A percentile compares a stretch with the other conserved stretches of the same genome.
These are phyloP conservation scores for Mobula birostris DNA, from an alignment of 2,113 vertebrate genomes.

Conservation along the genomic window DNA sequence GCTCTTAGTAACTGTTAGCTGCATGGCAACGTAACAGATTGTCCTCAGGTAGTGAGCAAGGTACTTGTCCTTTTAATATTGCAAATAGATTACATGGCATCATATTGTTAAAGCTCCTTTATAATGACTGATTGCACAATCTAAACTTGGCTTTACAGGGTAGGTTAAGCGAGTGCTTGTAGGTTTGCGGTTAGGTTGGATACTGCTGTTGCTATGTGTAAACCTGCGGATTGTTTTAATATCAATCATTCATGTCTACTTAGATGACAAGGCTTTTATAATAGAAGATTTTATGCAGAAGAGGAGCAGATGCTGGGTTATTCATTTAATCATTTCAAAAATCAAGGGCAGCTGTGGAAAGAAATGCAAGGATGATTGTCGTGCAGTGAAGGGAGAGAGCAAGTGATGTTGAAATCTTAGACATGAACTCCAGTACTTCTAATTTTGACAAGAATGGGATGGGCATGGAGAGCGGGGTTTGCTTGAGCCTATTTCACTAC, in stretches of 20 bases:
- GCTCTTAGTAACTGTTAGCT: not conserved
- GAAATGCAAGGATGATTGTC: not conserved
- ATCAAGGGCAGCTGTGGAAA: not conserved
- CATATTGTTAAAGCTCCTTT: not conserved
- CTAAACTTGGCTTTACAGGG: not conserved
- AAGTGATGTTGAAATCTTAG: too few species aligned
- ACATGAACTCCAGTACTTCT: too few species aligned
- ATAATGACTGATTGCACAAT: not conserved
- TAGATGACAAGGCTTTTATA: not conserved
- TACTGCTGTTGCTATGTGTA: not conserved
- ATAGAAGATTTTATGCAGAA: not conserved
- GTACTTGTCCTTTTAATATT: not conserved
- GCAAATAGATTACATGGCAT: not conserved
- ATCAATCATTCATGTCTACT: not conserved
- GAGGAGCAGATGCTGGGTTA: not conserved
- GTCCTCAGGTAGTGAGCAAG: not conserved
- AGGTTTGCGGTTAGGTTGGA: not conserved
- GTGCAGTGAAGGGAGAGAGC: not conserved
- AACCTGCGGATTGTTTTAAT: not conserved
- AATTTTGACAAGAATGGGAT: too few species aligned
- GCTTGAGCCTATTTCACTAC: too few species aligned
- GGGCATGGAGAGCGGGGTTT: too few species aligned
- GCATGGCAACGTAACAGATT: not conserved
- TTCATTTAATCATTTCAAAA: not conserved
- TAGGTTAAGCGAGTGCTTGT: not conserved